Percentiles rank a stretch among this genome's conserved stretches.
Evolutionary conservation across 2,888 invertebrate genomes (phyloP).

Genomic region (Acrobasis consociella): DNA sequence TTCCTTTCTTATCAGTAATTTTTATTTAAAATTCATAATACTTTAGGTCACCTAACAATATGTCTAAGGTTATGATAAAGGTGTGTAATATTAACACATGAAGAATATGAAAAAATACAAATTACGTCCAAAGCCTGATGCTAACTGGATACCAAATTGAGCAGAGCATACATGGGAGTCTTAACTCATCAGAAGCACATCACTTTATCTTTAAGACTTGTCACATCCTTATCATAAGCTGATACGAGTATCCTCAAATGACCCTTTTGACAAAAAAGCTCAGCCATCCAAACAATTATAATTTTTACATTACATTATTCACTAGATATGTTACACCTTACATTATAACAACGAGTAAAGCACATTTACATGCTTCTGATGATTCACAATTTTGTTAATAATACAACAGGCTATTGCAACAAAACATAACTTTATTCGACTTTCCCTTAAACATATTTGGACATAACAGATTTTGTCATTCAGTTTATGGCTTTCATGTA

Average conservation of each 20-base stretch:
- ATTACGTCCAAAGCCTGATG: constrained; percentile 3
- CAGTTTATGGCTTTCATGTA: constrained; percentile 7
- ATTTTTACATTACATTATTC: constrained; percentile 11
- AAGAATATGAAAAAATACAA: constrained; percentile 1
- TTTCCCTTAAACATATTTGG: constrained; percentile 23
- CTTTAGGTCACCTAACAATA: constrained; percentile 41
- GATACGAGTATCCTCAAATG: not conserved
- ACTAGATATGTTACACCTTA: constrained; percentile 13
- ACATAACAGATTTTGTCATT: constrained; percentile 21
- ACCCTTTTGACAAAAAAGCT: not conserved
- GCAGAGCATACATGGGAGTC: constrained; percentile 5
- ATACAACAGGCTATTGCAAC: constrained; percentile 10
- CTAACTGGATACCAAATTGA: constrained; percentile 16
- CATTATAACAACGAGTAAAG: constrained; percentile 5
- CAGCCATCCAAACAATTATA: not conserved
- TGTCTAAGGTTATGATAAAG: constrained; percentile 26
- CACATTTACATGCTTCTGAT: constrained; percentile 13
- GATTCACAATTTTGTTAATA: not conserved
- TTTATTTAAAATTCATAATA: constrained; percentile 48
- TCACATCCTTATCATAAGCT: not conserved
- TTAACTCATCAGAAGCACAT: constrained; percentile 17
- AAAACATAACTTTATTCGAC: not conserved
- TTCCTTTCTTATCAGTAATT: constrained; percentile 57
- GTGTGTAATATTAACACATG: constrained; percentile 29
- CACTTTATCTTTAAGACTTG: constrained; percentile 12